Base-by-base conservation (phyloP, 2,888 invertebrate genomes). In the Nycteola revayana region DNA sequence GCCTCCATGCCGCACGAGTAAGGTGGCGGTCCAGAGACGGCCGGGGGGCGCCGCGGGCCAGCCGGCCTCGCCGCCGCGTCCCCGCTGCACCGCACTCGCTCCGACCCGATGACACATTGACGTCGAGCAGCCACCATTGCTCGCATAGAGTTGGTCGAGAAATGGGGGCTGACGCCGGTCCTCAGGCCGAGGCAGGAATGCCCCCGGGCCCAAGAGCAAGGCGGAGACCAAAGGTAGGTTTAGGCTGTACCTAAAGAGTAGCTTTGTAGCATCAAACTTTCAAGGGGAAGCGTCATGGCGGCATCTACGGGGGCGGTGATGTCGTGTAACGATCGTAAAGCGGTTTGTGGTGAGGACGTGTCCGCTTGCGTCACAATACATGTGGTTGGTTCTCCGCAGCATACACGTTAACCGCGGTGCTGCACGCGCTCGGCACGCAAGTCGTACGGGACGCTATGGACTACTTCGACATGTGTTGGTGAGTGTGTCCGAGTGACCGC, bases 151-250 rank as follows among this genome's bases (percentile, higher is more conserved):
- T 95, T 96, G 92, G 94, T 96, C 91, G 96, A 96, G 92, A 95
- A 96, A 96, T 96, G 96, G 96, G 96, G 96, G 94, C 95, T 96
- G 92, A 96, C 96, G 94, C 96, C 96, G 94, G 96, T 96, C 94
- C 95, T 96, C 93, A 94, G 94, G 92, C 96, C 96, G 94, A 95
- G 96, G 93, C 95, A 95, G 94, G 95, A 96, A 92, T 94, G 94
- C 94, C 95, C 95, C 93, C 93, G 90, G 90, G 91, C 91, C 88
- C 91, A 90, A 85, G 92, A 92, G 87, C 92, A 93, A 83, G 85
- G 86, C 85, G 92, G 91, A 80, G 92, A 92, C 86, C 90, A 92
- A 90, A 93, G 93, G 93, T 93, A 92, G 62, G 84, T 81, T 76
- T 43, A 31, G 2, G 24, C 27, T 26, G 25, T 48, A 56, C 48